phyloP scores from a whole-genome alignment of 2,113 vertebrate species.

The Plecotus auritus region DNA sequence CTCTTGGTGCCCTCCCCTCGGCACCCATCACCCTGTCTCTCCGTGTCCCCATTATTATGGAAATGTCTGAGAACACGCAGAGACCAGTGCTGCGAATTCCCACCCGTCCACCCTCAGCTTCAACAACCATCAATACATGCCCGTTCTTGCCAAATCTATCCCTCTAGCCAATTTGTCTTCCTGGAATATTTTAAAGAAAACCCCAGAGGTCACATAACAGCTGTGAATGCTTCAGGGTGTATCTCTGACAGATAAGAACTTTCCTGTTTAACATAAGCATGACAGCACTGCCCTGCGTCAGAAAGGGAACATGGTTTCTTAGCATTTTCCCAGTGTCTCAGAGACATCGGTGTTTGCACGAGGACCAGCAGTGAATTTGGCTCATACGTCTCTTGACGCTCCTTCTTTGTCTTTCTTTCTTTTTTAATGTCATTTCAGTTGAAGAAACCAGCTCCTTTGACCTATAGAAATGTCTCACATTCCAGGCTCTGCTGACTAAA shows the following conservation, averaged over 20 bases:
- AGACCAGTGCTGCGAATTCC: not conserved
- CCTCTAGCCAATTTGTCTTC: not conserved
- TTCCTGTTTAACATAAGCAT: not conserved
- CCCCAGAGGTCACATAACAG: not conserved
- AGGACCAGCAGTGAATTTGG: not conserved
- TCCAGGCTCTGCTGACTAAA: not conserved
- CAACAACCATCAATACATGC: not conserved
- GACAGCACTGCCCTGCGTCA: not conserved
- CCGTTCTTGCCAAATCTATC: not conserved
- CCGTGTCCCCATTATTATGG: not conserved
- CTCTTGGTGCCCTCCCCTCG: not conserved
- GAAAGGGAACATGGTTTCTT: not conserved
- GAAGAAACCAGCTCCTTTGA: not conserved
- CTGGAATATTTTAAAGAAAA: not conserved
- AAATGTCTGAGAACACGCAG: not conserved
- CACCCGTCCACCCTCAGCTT: not conserved
- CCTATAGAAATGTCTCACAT: not conserved
- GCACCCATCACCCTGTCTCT: not conserved
- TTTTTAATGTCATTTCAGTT: not conserved
- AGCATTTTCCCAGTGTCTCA: not conserved
- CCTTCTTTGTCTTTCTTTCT: not conserved
- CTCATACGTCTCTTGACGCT: not conserved
- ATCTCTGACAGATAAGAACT: not conserved
- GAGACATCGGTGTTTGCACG: not conserved
- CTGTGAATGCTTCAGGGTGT: not conserved